These are phyloP conservation scores for Zeuzera pyrina DNA, from an alignment of 2,888 invertebrate genomes.

Conservation along the genomic window DNA sequence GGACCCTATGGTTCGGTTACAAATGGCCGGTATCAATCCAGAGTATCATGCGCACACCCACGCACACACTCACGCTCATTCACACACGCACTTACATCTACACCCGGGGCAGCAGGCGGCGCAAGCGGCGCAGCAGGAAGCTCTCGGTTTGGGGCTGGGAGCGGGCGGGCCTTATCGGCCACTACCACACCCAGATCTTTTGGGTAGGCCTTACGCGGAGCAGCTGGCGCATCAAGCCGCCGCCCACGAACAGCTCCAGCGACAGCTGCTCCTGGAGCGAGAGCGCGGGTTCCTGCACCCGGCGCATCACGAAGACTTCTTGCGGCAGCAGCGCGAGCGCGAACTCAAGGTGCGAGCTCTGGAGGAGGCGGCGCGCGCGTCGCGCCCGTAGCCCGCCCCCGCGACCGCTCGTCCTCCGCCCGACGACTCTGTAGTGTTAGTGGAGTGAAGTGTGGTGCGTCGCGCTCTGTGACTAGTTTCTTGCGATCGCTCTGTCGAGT, in stretches of 20 bases:
- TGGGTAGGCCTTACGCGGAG: constrained; percentile 87
- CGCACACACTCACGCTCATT: constrained; percentile 93
- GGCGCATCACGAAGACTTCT: constrained; percentile 66
- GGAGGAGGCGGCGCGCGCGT: constrained; percentile 86
- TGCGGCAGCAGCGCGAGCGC: constrained; percentile 86
- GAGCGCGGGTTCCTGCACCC: constrained; percentile 78
- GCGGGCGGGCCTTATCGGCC: constrained; percentile 75
- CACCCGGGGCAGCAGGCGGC: constrained; percentile 83
- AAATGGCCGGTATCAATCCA: constrained; percentile 92
- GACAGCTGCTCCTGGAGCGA: constrained; percentile 87
- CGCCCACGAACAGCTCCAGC: constrained; percentile 89
- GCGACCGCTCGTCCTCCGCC: constrained; percentile 3
- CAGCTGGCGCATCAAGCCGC: constrained; percentile 85
- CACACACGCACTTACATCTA: constrained; percentile 88
- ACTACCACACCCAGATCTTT: constrained; percentile 83
- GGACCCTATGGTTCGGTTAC: constrained; percentile 93
- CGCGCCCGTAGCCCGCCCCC: constrained; percentile 45
- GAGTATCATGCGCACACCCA: constrained; percentile 95
- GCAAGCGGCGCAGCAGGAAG: constrained; percentile 78
- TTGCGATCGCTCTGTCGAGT: too few relatives aligned
- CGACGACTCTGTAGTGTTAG: constrained; percentile 16
- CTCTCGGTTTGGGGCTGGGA: constrained; percentile 45
- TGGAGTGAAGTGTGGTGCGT: constrained; percentile 28
- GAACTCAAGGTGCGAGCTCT: constrained; percentile 89
- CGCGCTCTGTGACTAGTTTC: too few relatives aligned